Evolutionary conservation across 2,888 invertebrate species (phyloP), one percentile per base, ranked within the genome.

Genomic region (Thera obeliscata): DNA sequence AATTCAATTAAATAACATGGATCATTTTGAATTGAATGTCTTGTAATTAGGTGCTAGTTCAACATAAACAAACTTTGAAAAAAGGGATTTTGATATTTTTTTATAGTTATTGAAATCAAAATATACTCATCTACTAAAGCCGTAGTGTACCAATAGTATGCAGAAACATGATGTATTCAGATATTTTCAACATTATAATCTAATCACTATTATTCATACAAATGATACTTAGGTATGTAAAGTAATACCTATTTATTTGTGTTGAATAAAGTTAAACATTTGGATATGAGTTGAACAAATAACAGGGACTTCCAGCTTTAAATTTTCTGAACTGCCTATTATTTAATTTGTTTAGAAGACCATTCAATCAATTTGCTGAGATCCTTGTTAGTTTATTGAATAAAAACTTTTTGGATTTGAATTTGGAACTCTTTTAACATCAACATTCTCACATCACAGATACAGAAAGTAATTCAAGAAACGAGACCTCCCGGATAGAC

Each of bases 401-500:
- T 46, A 46, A 46, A 46, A 9, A 41, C 41, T 41, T 2, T 41
- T 41, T 41, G 41, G 41, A 3, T 41, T 41, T 41, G 3, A 46
- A 9, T 50, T 52, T 6, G 4, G 9, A 38, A 41, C 12, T 74
- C 66, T 74, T 73, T 67, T 61, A 71, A 54, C 62, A 71, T 65
- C 61, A 66, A 67, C 9, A 56, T 12, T 46, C 1, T 59, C 12
- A 70, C 66, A 67, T n/a, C 66, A 71, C 66, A 61, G 69, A 74
- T 57, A 72, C 55, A 59, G 7, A 69, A 62, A 64, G 58, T 64
- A 67, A 63, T 36, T 56, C 41, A 72, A 65, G 36, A 50, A 67
- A 67, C 73, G 38, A 81, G 81, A 93, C 93, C 93, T 91, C 93
- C 93, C 46, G 93, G 93, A 82, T 90, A 91, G 6, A 91, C 88